phyloP scores from a whole-genome alignment of 2,113 vertebrate species.

The Synodontis membranacea region DNA sequence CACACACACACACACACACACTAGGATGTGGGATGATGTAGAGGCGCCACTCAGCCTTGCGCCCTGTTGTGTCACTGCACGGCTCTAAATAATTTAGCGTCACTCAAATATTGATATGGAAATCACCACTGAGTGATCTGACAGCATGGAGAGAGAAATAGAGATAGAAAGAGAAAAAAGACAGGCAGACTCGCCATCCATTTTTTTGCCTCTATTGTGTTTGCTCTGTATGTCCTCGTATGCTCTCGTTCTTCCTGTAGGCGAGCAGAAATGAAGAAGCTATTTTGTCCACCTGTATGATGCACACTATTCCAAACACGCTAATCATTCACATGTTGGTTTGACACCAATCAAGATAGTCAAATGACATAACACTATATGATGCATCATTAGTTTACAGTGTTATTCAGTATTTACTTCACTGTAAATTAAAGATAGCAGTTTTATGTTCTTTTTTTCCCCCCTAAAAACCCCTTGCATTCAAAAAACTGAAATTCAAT shows the following conservation, averaged over 20 bases:
- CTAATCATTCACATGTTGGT: neutral
- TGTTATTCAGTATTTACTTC: neutral
- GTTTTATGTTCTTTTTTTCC: too few relatives aligned
- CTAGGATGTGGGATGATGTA: constrained; percentile 51
- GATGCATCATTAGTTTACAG: neutral
- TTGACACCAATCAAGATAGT: neutral
- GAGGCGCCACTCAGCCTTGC: constrained; percentile 68
- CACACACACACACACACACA: constrained; percentile 55
- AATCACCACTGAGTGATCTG: constrained; percentile 75
- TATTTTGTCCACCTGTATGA: neutral
- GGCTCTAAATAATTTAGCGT: constrained; percentile 78
- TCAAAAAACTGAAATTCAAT: neutral
- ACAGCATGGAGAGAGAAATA: constrained; percentile 48
- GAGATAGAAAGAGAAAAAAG: constrained; percentile 26
- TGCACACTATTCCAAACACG: neutral
- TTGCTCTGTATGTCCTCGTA: neutral
- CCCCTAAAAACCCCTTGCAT: neutral
- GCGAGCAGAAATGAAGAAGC: neutral
- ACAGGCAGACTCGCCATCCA: neutral
- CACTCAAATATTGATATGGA: constrained; percentile 84
- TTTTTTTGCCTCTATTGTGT: constrained; percentile 10
- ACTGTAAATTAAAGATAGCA: neutral
- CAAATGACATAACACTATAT: neutral
- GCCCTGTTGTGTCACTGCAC: constrained; percentile 73
- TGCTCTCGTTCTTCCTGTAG: neutral